Conservation (phyloP, 2,797 vertebrate genomes). For the Sciurus carolinensis region DNA sequence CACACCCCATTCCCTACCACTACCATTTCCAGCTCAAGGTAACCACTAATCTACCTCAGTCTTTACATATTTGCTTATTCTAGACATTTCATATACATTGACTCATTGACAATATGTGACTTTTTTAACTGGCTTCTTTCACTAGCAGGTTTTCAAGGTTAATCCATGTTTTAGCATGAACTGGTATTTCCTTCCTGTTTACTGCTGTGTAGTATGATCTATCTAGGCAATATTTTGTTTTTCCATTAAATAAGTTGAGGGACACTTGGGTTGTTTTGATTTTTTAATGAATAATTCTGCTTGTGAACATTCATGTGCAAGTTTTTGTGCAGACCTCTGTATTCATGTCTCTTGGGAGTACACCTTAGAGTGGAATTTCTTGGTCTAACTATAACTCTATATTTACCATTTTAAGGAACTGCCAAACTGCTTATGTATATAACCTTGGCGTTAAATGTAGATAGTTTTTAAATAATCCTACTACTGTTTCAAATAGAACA, state of each 20-base stretch:
- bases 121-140: slow-evolving; percentile 21
- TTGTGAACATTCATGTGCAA: background rate
- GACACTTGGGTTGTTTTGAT: background rate
- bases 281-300: background rate
- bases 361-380: background rate
- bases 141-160: slow-evolving; percentile 15
- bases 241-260: background rate
- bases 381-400: background rate
- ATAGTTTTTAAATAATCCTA: slow-evolving; percentile 47
- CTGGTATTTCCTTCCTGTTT: background rate
- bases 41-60: background rate
- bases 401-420: slow-evolving; percentile 49
- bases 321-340: background rate
- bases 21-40: background rate
- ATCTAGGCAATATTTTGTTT: slow-evolving; percentile 24
- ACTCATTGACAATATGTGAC: background rate
- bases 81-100: background rate
- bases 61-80: background rate
- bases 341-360: slow-evolving; percentile 28
- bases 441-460: slow-evolving; percentile 17
- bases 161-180: background rate
- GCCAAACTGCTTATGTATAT: background rate
- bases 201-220: slow-evolving; percentile 29
- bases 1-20: background rate
- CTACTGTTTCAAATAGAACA: background rate